Percentiles rank a stretch among this genome's conserved stretches.
Conservation (phyloP, 2,888 invertebrate genomes). For the Lymantria dispar region DNA sequence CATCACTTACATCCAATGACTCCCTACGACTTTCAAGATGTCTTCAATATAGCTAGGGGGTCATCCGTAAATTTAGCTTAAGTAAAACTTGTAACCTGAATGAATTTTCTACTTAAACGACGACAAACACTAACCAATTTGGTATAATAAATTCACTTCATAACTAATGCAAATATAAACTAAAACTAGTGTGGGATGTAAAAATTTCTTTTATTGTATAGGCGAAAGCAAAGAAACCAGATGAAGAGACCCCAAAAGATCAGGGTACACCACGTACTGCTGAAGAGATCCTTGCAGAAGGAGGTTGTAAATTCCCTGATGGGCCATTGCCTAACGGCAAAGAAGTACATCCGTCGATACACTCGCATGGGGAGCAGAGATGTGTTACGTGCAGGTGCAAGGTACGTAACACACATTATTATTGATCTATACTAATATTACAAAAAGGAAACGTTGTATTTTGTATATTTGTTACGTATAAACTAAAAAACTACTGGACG, state of each 20-base stretch:
- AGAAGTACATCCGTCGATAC: constrained; percentile 94
- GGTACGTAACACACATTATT: constrained; percentile 82
- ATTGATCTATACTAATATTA: too few relatives aligned
- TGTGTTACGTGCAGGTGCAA: constrained; percentile 96
- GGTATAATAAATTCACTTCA: background rate
- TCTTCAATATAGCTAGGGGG: too few relatives aligned
- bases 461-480: too few relatives aligned
- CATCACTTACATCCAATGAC: too few relatives aligned
- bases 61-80: too few relatives aligned
- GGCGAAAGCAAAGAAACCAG: constrained; percentile 68
- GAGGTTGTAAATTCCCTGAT: constrained; percentile 91
- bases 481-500: too few relatives aligned
- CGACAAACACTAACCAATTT: background rate
- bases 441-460: too few relatives aligned
- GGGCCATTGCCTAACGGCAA: constrained; percentile 87
- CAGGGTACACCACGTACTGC: constrained; percentile 78
- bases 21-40: too few relatives aligned
- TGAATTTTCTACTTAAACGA: background rate
- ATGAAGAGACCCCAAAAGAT: constrained; percentile 70
- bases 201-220: constrained; percentile 20
- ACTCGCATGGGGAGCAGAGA: constrained; percentile 93
- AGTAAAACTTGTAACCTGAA: too few relatives aligned
- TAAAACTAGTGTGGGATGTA: background rate
- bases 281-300: constrained; percentile 88
- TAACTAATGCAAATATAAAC: background rate